Evolutionary conservation across 2,113 vertebrate genomes (phyloP).

Genomic region (Engraulis encrasicolus): DNA sequence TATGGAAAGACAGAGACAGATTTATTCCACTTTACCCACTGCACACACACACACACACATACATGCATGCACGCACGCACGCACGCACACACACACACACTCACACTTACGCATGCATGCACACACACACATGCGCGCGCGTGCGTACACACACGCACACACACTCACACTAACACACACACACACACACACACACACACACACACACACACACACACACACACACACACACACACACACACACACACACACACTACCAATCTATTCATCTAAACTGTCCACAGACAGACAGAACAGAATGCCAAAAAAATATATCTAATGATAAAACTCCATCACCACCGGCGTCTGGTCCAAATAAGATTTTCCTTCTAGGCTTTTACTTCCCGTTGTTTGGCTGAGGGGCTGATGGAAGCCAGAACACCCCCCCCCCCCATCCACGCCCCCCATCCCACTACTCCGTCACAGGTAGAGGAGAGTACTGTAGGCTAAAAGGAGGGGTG

Average conservation of each 20-base stretch:
- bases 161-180: background rate
- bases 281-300: background rate
- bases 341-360: background rate
- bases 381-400: background rate
- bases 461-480: background rate
- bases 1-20: background rate
- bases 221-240: background rate
- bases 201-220: slow-evolving; percentile 12
- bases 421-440: no score
- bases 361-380: background rate
- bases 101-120: background rate
- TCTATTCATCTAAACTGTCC: background rate
- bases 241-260: background rate
- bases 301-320: background rate
- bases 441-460: no score
- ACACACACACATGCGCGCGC: no score
- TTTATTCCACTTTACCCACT: no score
- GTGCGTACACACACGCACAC: slow-evolving; percentile 17
- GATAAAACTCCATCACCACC: slow-evolving; percentile 22
- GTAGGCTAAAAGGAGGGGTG: background rate
- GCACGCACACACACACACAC: background rate
- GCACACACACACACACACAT: background rate
- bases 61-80: background rate
- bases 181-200: background rate
- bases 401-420: background rate